phyloP scores from a whole-genome alignment of 2,797 vertebrate species.

The Glossophaga mutica region DNA sequence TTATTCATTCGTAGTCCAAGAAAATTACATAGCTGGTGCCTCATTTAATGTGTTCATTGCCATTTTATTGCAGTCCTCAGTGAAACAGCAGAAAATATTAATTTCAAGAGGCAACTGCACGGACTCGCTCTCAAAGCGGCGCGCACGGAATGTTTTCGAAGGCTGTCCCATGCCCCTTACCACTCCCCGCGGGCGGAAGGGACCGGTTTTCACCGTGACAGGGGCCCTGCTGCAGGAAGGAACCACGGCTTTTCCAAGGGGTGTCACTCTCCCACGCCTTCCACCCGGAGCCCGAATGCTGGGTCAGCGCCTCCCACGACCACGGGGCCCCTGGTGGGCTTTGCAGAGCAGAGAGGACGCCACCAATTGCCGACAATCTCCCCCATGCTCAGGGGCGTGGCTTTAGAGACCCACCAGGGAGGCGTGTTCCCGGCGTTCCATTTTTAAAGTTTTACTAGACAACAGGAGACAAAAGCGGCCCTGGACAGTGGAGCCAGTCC shows the following conservation, averaged over 20 bases:
- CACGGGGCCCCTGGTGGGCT: neutral
- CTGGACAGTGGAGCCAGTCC: neutral
- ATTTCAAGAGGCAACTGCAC: neutral
- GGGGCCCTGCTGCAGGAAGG: accelerated
- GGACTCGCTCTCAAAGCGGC: neutral
- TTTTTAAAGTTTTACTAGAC: neutral
- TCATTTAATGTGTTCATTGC: conserved; percentile 49
- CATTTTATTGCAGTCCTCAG: conserved; percentile 43
- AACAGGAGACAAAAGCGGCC: neutral
- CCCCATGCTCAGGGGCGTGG: accelerated
- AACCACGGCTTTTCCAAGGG: accelerated
- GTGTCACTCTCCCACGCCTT: accelerated
- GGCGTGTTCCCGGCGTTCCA: neutral
- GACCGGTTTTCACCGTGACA: neutral
- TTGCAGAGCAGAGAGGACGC: neutral
- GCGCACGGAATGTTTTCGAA: accelerated
- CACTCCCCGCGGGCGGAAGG: accelerated
- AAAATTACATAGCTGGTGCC: conserved; percentile 35
- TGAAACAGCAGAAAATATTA: conserved; percentile 42
- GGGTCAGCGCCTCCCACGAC: accelerated
- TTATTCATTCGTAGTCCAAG: conserved; percentile 53
- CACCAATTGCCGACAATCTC: accelerated
- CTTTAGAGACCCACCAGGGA: neutral
- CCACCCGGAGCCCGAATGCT: accelerated
- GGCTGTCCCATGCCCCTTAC: accelerated